Evolutionary conservation across 2,888 invertebrate species (phyloP).

Genomic region (Acleris holmiana): DNA sequence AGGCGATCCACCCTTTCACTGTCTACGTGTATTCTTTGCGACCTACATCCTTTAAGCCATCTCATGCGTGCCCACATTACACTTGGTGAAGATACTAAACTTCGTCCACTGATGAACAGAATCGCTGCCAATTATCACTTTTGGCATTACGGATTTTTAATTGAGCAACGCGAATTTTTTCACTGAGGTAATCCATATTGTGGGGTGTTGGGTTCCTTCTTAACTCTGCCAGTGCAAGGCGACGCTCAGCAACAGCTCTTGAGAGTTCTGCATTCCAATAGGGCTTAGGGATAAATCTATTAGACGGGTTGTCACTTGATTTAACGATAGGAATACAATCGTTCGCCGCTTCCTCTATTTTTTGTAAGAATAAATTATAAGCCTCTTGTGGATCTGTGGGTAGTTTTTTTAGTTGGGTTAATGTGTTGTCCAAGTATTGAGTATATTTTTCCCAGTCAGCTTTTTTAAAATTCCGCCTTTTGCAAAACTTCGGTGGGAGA

Average conservation of each 20-base stretch:
- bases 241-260: constrained; percentile 41
- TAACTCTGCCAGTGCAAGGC: constrained; percentile 40
- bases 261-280: constrained; percentile 45
- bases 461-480: constrained; percentile 4
- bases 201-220: constrained; percentile 42
- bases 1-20: constrained; percentile 8
- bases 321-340: constrained; percentile 39
- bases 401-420: neutral
- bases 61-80: constrained; percentile 41
- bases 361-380: neutral
- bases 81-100: constrained; percentile 7
- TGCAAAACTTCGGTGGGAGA: neutral
- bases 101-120: constrained; percentile 34
- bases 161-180: constrained; percentile 34
- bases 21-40: constrained; percentile 1
- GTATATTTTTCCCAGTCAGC: neutral
- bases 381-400: neutral
- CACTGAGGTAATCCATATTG: constrained; percentile 35
- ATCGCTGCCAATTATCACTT: constrained; percentile 22
- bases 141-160: constrained; percentile 28
- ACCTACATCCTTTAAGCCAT: constrained; percentile 40
- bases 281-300: constrained; percentile 41
- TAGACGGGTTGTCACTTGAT: constrained; percentile 32
- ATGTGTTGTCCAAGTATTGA: neutral
- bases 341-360: constrained; percentile 31